Base-by-base conservation (phyloP, 2,888 invertebrate species). In the Lampropteryx suffumata region DNA sequence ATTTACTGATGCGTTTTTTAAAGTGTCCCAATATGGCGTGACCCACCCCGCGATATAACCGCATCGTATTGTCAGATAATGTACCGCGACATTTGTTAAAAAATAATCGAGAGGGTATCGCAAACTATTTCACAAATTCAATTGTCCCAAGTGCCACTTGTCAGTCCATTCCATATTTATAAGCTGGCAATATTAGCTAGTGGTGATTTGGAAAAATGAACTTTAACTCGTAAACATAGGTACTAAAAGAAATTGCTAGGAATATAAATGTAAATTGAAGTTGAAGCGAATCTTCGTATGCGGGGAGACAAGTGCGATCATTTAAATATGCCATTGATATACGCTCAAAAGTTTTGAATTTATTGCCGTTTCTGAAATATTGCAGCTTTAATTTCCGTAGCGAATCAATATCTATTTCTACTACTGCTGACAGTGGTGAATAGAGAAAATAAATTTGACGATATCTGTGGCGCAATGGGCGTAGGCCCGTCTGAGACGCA, bases 61-160 rank as follows among this genome's bases (percentile, higher is more conserved):
- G 70, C 76, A 76, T 75, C 72, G 73, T 71, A 51, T 54, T 47
- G 49, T 37, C 73, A 37, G 65, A 71, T 81, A 82, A 86, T 82
- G 71, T 64, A 73, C 82, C 81, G 79, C 80, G 87, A 88, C 89
- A 89, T 89, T 89, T 89, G 89, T 85, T 88, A 85, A 87, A 87
- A 88, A 88, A 80, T 79, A 75, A 75, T 76, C 73, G 65, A 82
- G 80, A 79, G 87, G 85, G 87, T 84, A 87, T 87, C 85, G 67
- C 68, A 65, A 69, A 72, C 74, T 71, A 74, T 73, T 75, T 76
- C 71, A 72, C 78, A 85, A 85, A 79, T 84, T 82, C 84, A 79
- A 87, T 87, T 86, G 86, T 84, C 58, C 59, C 49, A 75, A 87
- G 84, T 81, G 74, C 70, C 84, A 85, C 85, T 87, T 79, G 79